Evolutionary conservation across 2,888 invertebrate species (phyloP).

Genomic region (Exocentrus adspersus): DNA sequence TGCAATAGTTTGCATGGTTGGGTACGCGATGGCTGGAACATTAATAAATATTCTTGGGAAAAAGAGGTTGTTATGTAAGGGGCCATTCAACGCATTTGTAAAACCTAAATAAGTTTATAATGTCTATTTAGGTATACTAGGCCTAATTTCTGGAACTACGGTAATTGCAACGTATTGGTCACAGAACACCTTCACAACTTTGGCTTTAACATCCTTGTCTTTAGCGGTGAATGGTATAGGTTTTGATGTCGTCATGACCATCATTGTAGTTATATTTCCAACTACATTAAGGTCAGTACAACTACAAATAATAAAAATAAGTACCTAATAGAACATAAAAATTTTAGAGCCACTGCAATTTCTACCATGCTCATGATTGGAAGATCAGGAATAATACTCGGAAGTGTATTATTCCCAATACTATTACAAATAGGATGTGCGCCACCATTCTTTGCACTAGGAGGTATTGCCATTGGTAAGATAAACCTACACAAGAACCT

Average conservation of each 20-base stretch:
- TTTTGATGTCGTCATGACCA: slow-evolving; percentile 70
- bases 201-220: slow-evolving; percentile 68
- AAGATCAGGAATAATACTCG: slow-evolving; percentile 75
- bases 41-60: slow-evolving; percentile 67
- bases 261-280: slow-evolving; percentile 74
- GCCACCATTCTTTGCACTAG: slow-evolving; percentile 76
- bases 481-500: neutral
- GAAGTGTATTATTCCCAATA: slow-evolving; percentile 77
- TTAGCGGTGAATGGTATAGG: slow-evolving; percentile 68
- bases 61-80: slow-evolving; percentile 66
- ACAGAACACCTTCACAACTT: slow-evolving; percentile 65
- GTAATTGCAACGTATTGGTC: slow-evolving; percentile 70
- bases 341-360: slow-evolving; percentile 75
- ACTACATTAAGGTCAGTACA: slow-evolving; percentile 69
- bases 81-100: neutral
- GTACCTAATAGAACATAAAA: neutral
- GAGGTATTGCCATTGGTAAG: slow-evolving; percentile 40
- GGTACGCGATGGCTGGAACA: slow-evolving; percentile 71
- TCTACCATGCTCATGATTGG: slow-evolving; percentile 76
- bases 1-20: slow-evolving; percentile 70
- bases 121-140: slow-evolving; percentile 50
- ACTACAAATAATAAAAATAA: neutral
- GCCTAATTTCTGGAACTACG: slow-evolving; percentile 62
- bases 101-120: neutral
- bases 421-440: slow-evolving; percentile 74